phyloP scores from a whole-genome alignment of 2,113 vertebrate species.

The Pyrgilauda ruficollis region DNA sequence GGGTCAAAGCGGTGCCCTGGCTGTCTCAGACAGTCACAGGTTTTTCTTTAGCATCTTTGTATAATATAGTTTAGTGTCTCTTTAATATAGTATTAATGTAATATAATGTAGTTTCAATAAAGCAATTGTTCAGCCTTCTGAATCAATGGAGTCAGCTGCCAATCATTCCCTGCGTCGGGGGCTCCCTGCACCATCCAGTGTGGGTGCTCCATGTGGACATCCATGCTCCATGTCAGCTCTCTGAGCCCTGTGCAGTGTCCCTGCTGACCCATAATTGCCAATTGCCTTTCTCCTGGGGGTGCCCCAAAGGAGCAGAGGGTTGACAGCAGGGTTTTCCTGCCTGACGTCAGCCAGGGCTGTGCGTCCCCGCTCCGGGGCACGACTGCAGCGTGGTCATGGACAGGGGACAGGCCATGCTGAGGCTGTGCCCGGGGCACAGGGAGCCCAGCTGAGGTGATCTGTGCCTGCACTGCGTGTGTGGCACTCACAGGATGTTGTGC shows the following conservation, averaged over 20 bases:
- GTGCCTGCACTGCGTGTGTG: neutral
- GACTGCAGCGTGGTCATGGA: rapidly evolving
- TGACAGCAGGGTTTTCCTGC: neutral
- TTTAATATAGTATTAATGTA: neutral
- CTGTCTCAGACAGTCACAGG: neutral
- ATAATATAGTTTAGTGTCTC: neutral
- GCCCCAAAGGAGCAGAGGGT: neutral
- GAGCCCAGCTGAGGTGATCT: neutral
- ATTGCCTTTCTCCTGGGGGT: neutral
- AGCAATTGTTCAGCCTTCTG: neutral
- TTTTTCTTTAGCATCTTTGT: neutral
- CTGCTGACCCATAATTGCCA: neutral
- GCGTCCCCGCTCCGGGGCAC: rapidly evolving
- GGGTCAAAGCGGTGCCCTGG: neutral
- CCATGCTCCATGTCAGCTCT: neutral
- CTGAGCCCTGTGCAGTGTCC: rapidly evolving
- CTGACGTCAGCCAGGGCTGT: rapidly evolving
- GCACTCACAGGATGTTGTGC: neutral
- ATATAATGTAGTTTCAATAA: neutral
- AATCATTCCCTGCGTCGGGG: neutral
- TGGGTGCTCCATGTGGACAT: rapidly evolving
- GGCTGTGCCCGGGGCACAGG: neutral
- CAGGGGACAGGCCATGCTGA: neutral
- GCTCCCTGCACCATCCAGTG: neutral
- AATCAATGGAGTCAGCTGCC: neutral